Conservation (phyloP, 2,797 vertebrate species). For the Peromyscus attwateri region DNA sequence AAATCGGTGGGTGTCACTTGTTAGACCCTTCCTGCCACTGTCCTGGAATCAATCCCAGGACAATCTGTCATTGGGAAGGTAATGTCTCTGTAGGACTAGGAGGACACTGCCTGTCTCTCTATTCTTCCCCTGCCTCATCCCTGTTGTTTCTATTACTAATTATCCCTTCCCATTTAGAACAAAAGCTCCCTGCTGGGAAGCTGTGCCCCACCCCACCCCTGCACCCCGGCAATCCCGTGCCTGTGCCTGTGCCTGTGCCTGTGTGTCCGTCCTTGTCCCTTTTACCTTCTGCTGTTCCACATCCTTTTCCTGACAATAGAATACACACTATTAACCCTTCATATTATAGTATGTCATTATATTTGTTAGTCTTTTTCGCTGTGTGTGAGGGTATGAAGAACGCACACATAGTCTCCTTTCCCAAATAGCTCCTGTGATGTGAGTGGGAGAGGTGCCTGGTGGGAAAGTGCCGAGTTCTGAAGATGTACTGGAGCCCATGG, state of each 20-base stretch:
- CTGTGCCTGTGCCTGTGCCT: too few species aligned
- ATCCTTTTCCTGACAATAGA: not conserved
- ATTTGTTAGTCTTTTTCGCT: not conserved
- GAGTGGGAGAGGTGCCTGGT: too few species aligned
- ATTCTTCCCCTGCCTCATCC: not conserved
- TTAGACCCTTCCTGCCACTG: not conserved
- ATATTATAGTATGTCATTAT: not conserved
- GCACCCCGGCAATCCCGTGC: too few species aligned
- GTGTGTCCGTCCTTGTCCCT: not conserved
- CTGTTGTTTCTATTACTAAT: not conserved
- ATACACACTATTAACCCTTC: not conserved
- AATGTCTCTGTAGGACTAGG: not conserved
- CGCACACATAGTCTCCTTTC: not conserved
- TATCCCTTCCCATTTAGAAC: not conserved
- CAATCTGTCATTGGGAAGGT: not conserved
- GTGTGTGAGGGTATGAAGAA: not conserved
- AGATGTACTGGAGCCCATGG: accelerated
- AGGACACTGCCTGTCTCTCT: not conserved
- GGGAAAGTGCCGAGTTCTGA: not conserved
- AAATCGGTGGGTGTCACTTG: not conserved
- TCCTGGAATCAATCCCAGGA: not conserved
- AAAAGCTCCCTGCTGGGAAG: accelerated
- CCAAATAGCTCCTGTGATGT: not conserved
- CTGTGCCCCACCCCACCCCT: not conserved
- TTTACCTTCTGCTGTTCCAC: not conserved